Evolutionary conservation across 2,797 vertebrate species (phyloP), one percentile per base, ranked within the genome.

Genomic region (Clarias laeviceps): DNA sequence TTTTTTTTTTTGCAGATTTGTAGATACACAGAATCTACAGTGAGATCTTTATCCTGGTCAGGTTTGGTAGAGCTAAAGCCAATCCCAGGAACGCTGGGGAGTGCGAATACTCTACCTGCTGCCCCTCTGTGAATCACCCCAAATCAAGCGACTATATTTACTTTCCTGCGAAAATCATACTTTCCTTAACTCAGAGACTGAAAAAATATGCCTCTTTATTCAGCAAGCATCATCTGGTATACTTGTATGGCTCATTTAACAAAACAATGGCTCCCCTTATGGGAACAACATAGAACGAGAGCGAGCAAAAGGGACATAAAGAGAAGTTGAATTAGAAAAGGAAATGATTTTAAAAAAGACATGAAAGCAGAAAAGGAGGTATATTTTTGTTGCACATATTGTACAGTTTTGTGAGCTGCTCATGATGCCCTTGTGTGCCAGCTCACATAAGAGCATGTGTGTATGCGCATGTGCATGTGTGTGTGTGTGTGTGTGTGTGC

Each of bases 181-280:
- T 79, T 79, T 81, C 29, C 62, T 81, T 32, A 65, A 24, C 34
- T 22, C 62, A 22, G 27, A 20, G 62, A 69, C 80, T 73, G 32
- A 82, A 76, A 50, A 34, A 11, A 15, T 59, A 59, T 27, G 34
- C 81, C 88, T 92, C 92, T 90, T 89, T 91, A 88, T 56, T 74
- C 56, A 74, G 32, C 68, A 87, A 92, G 88, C 91, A 93, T 94
- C 93, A 92, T 93, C 91, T 92, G 92, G 89, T 88, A 88, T 62
- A 64, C 59, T 54, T 40, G 79, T 90, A 84, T 90, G 91, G 91
- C 89, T 94, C 93, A 93, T 94, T 94, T 82, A 81, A 72, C 45
- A 50, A 76, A 40, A 59, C 59, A 76, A 66, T 57, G 22, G 7
- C 59, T 81, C 14, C 17, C 32, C 15, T 65, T 82, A 69, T 59